phyloP scores from a whole-genome alignment of 2,888 invertebrate genomes.

The Morpho achilles region DNA sequence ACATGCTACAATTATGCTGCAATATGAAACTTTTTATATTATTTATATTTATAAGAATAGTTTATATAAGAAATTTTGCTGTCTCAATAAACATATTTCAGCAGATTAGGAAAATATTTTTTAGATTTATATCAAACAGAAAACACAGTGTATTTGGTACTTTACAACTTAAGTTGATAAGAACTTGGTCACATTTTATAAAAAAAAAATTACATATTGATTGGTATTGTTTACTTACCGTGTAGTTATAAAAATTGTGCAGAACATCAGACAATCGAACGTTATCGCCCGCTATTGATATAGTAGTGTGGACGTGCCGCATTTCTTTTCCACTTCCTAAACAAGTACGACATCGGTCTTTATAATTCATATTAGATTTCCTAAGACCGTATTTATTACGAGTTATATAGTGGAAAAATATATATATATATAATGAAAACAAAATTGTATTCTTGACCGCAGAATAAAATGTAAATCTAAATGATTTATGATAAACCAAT shows the following conservation, averaged over 20 bases:
- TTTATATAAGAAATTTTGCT: not conserved
- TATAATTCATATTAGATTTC: conserved; percentile 45
- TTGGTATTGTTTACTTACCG: conserved; percentile 40
- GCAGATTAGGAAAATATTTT: too few relatives aligned
- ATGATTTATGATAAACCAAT: too few relatives aligned
- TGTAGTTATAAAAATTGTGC: conserved; percentile 57
- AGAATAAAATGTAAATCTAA: too few relatives aligned
- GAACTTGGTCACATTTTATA: not conserved
- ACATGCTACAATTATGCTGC: too few relatives aligned
- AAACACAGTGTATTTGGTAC: not conserved
- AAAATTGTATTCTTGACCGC: too few relatives aligned
- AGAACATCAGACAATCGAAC: conserved; percentile 59
- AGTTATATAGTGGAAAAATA: too few relatives aligned
- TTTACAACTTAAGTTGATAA: not conserved
- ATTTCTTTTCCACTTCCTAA: conserved; percentile 55
- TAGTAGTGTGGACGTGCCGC: conserved; percentile 50
- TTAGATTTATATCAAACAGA: too few relatives aligned
- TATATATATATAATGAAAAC: too few relatives aligned
- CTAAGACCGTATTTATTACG: too few relatives aligned
- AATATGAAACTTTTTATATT: too few relatives aligned
- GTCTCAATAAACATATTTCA: too few relatives aligned
- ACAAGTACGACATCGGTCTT: conserved; percentile 62
- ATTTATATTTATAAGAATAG: too few relatives aligned
- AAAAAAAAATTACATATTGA: not conserved
- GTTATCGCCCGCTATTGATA: conserved; percentile 54